Evolutionary conservation across 1,140 invertebrate species (phyloP).

Genomic region (Muscidifurax raptorellus): DNA sequence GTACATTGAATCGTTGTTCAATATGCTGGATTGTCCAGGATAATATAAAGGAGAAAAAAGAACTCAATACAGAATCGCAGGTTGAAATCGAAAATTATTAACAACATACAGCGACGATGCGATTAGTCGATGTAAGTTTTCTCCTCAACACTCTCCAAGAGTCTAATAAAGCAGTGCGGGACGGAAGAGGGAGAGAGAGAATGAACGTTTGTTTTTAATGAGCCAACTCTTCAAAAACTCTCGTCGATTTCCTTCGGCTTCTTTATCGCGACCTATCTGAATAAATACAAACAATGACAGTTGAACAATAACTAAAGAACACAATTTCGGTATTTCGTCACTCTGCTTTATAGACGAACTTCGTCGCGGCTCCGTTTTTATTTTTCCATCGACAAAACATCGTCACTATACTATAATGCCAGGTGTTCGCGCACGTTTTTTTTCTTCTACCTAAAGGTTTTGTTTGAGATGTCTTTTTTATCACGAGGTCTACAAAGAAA

Average conservation of each 20-base stretch:
- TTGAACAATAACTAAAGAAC: slow-evolving; percentile 55
- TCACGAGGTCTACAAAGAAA: neutral
- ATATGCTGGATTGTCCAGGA: neutral
- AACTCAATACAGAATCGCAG: neutral
- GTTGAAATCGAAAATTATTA: neutral
- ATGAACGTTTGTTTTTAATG: neutral
- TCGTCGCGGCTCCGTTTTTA: neutral
- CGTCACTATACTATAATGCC: neutral
- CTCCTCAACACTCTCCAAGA: neutral
- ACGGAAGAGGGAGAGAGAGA: neutral
- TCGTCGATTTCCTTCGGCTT: slow-evolving; percentile 1
- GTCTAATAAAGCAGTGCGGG: neutral
- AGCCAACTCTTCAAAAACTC: slow-evolving; percentile 17
- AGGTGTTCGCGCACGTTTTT: neutral
- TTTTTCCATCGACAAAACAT: neutral
- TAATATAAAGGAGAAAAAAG: neutral
- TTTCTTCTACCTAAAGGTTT: neutral
- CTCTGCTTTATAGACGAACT: slow-evolving; percentile 21
- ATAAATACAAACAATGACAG: slow-evolving; percentile 53
- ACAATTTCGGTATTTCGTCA: slow-evolving; percentile 51
- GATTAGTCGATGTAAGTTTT: neutral
- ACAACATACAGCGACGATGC: neutral
- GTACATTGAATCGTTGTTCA: slow-evolving; percentile 1
- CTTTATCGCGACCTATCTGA: slow-evolving; percentile 25
- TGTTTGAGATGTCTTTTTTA: neutral